These are phyloP conservation scores for Micromesistius poutassou DNA, from an alignment of 2,797 vertebrate species.

Conservation along the genomic window DNA sequence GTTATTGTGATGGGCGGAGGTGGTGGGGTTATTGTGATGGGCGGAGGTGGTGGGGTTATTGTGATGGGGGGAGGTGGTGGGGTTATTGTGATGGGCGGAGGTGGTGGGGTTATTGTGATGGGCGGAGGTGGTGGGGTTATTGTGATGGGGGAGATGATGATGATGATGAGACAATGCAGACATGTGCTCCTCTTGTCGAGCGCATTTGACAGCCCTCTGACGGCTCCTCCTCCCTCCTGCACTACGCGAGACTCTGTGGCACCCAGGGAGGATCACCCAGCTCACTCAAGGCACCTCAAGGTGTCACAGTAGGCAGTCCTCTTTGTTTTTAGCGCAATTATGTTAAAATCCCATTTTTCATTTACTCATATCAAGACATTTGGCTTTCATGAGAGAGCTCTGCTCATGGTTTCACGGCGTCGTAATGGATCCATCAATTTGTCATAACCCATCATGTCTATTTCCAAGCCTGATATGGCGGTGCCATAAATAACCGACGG, in stretches of 20 bases:
- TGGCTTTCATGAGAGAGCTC: neutral
- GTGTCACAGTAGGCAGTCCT: neutral
- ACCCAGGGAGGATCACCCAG: too few relatives aligned
- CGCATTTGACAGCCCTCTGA: too few relatives aligned
- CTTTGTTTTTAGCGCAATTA: neutral
- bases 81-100: neutral
- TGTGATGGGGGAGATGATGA: too few relatives aligned
- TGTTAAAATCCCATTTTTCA: neutral
- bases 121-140: too few relatives aligned
- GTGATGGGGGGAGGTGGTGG: neutral
- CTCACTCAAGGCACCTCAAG: neutral
- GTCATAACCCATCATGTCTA: neutral
- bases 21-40: neutral
- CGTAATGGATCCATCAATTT: neutral
- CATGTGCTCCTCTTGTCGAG: too few relatives aligned
- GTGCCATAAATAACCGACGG: neutral
- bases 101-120: neutral
- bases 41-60: neutral
- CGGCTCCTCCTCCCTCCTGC: neutral
- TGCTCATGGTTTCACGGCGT: neutral
- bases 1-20: too few relatives aligned
- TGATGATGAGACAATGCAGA: too few relatives aligned
- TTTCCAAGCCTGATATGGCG: conserved; percentile 5
- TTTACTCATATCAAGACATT: neutral
- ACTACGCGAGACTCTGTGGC: too few relatives aligned